phyloP scores from a whole-genome alignment of 2,888 invertebrate genomes.

The Dexiosoma caninum region DNA sequence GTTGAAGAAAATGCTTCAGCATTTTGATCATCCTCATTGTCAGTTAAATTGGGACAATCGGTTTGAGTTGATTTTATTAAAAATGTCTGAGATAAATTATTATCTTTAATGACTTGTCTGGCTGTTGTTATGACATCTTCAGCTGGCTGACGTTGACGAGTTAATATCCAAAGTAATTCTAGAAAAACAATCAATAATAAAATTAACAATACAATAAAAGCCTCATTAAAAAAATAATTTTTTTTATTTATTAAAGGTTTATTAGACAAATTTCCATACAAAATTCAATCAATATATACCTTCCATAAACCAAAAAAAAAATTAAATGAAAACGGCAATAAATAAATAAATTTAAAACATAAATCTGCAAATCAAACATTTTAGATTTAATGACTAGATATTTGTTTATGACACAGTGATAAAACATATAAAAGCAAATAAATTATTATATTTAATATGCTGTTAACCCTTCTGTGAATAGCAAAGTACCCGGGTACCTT shows the following conservation, averaged over 20 bases:
- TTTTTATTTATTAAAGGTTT: too few species aligned
- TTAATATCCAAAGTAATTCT: constrained; percentile 72
- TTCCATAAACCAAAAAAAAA: too few species aligned
- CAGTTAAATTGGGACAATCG: constrained; percentile 65
- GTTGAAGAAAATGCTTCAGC: constrained; percentile 12
- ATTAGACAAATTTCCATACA: too few species aligned
- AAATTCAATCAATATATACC: too few species aligned
- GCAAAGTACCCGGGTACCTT: too few species aligned
- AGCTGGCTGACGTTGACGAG: constrained; percentile 71
- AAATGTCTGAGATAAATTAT: constrained; percentile 68
- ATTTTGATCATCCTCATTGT: constrained; percentile 1
- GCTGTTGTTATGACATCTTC: constrained; percentile 67
- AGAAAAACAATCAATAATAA: constrained; percentile 1
- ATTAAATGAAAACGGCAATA: too few species aligned
- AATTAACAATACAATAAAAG: constrained; percentile 1
- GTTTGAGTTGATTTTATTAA: constrained; percentile 70
- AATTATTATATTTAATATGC: too few species aligned
- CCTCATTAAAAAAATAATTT: too few species aligned
- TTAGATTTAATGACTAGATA: background rate
- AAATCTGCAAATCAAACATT: background rate
- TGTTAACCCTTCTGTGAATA: too few species aligned
- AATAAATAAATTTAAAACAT: background rate
- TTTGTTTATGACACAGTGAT: background rate
- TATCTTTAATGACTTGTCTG: constrained; percentile 68
- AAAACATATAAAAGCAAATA: too few species aligned